Evolutionary conservation across 2,113 vertebrate genomes (phyloP), one percentile per base, ranked within the genome.

Genomic region (Percina caprodes): DNA sequence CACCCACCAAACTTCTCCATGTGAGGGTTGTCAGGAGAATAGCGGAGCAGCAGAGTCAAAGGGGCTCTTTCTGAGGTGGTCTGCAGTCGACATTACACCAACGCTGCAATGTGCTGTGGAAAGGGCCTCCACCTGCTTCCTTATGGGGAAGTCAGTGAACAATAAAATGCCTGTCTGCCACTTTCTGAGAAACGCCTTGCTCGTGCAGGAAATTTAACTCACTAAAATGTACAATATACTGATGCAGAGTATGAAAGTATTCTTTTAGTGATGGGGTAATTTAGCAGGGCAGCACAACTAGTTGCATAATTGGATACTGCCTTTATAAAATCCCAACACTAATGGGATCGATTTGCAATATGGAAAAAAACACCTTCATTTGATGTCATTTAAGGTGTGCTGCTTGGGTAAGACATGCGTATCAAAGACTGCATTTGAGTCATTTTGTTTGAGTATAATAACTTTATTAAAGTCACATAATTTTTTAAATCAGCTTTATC

Each of bases 51-150:
- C 30, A 14, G 62, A 71, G 74, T 90, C 80, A 90, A 93, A 88
- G 91, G 49, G 51, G 54, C 81, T 90, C 89, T 89, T 89, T 91
- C 77, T 92, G 80, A 81, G 77, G 73, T 6, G 18, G 65, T 55
- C 77, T 42, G 62, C 48, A 71, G 89, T 66, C 80, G 4, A 61
- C 58, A 5, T 59, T 77, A 59, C 65, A 19, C 74, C 77, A 5
- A 39, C 6, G 69, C 56, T 55, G 86, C 65, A 33, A 3, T 1
- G 14, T 30, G 18, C 69, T 5, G 67, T 54, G 85, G 78, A 75
- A 80, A 84, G 24, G 49, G 46, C 80, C 91, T 86, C 82, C 89
- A 92, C 90, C 91, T 91, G 93, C 79, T 89, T 77, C 81, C 79
- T 63, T 5, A 45, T 24, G 72, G 84, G 66, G 73, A 81, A 52